Evolutionary conservation across 2,888 invertebrate species (phyloP), one percentile per base, ranked within the genome.

Genomic region (Drosophila lutescens): DNA sequence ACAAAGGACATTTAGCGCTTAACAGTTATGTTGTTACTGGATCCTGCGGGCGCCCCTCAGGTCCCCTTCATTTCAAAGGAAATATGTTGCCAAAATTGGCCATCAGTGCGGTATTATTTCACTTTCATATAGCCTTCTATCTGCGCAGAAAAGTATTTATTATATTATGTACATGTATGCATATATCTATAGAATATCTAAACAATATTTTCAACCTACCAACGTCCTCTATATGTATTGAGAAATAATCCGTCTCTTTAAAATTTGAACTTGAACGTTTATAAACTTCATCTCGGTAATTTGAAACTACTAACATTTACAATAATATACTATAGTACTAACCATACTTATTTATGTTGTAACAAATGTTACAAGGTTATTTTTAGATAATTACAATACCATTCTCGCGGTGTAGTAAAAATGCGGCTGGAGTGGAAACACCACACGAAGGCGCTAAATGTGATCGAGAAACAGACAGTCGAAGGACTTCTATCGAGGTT

Each of bases 391-490:
- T n/a, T 38, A 2, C 8, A 13, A 7, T n/a, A n/a, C 6, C n/a
- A 6, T 46, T 46, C 2, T 4, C 8, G 0, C 13, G n/a, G n/a
- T 46, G 46, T 9, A 12, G 10, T 17, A 7, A 7, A 7, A 32
- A 17, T 12, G 47, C 32, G 12, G 32, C 12, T 34, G 32, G 17
- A 20, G 32, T 32, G 1, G 12, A 3, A 5, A 17, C 9, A 10
- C 6, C 36, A 23, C 26, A 32, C 26, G 23, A 56, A 81, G 78
- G 80, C 53, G 83, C 80, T 80, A 86, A 81, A 55, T 59, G 70
- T 66, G 30, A 30, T 63, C 57, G 17, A 34, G 15, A 23, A 26
- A 23, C 2, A 3, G 46, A 4, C 8, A 43, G 15, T 50, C 9
- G 15, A 4, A 38, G 38, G 20, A 43, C 32, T 41, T 68, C 53